A percentile compares a stretch with the other conserved stretches of the same genome.
Conservation (phyloP, 2,113 vertebrate species). For the Hippoglossus stenolepis region DNA sequence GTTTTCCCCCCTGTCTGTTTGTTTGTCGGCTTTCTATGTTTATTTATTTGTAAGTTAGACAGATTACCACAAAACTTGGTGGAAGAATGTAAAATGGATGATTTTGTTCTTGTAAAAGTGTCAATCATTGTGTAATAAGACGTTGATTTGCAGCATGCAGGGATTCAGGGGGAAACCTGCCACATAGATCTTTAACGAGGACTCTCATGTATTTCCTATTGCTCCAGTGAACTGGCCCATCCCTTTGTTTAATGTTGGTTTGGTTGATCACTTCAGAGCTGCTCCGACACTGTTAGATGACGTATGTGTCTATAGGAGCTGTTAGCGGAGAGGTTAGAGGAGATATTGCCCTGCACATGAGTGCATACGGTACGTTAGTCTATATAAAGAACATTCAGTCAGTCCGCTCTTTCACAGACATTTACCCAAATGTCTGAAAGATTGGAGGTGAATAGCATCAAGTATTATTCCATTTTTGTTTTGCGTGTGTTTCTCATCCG, state of each 20-base stretch:
- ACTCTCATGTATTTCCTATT: slow-evolving; percentile 9
- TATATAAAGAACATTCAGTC: slow-evolving; percentile 71
- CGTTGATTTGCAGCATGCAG: slow-evolving; percentile 55
- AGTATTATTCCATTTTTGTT: slow-evolving; percentile 60
- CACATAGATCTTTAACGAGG: slow-evolving; percentile 6
- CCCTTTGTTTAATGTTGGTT: slow-evolving; percentile 76
- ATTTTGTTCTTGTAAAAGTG: neutral
- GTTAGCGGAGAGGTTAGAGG: slow-evolving; percentile 44
- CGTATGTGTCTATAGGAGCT: neutral
- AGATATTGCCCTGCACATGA: slow-evolving; percentile 31
- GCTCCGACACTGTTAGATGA: slow-evolving; percentile 56
- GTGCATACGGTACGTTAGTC: slow-evolving; percentile 70
- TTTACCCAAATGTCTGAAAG: slow-evolving; percentile 84
- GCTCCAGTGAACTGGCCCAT: slow-evolving; percentile 66
- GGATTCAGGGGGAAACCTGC: slow-evolving; percentile 22
- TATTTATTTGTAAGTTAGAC: no score
- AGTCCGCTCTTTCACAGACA: slow-evolving; percentile 79
- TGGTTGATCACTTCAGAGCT: slow-evolving; percentile 64
- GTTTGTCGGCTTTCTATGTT: no score
- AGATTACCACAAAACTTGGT: no score
- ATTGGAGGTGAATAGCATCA: slow-evolving; percentile 64
- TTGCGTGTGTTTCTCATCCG: slow-evolving; percentile 58
- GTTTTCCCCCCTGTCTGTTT: no score
- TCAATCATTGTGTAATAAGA: slow-evolving; percentile 4
- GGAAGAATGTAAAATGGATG: no score